A percentile compares a stretch with the other conserved stretches of the same genome.
phyloP scores from a whole-genome alignment of 2,113 vertebrate species.

The Thamnophis sirtalis region DNA sequence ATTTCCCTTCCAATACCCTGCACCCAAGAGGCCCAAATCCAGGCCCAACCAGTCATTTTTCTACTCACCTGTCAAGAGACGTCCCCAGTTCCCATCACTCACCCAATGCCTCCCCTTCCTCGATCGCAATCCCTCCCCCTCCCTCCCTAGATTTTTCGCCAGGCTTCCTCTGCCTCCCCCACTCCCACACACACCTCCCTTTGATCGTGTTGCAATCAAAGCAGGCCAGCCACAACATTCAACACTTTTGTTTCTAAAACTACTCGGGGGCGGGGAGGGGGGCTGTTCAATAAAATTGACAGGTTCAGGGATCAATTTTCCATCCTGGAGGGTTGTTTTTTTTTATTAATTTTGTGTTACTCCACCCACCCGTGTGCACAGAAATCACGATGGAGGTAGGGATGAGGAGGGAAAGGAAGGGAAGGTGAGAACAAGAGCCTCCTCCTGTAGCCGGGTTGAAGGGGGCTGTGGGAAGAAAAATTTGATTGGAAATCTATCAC shows the following conservation, averaged over 20 bases:
- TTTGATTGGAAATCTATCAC: conserved; percentile 58
- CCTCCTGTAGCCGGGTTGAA: conserved; percentile 23
- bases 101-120: not conserved
- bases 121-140: not conserved
- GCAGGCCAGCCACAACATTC: not conserved
- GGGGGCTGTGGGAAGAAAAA: not conserved
- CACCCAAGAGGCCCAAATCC: not conserved
- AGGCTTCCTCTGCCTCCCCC: not conserved
- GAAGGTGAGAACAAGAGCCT: conserved; percentile 17
- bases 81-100: not conserved
- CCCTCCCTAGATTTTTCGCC: not conserved
- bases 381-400: not conserved
- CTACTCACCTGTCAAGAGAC: not conserved
- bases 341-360: not conserved
- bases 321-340: not conserved
- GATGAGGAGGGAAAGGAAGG: not conserved
- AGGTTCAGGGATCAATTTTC: conserved; percentile 51
- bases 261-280: conserved; percentile 51
- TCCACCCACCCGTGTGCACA: not conserved
- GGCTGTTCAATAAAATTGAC: conserved; percentile 58
- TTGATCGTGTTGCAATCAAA: not conserved
- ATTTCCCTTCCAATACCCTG: not conserved
- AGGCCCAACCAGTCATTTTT: not conserved
- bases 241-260: conserved; percentile 31
- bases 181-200: not conserved